phyloP scores from a whole-genome alignment of 53 echinoderm and acorn worm species.

The Arbacia lixula region DNA sequence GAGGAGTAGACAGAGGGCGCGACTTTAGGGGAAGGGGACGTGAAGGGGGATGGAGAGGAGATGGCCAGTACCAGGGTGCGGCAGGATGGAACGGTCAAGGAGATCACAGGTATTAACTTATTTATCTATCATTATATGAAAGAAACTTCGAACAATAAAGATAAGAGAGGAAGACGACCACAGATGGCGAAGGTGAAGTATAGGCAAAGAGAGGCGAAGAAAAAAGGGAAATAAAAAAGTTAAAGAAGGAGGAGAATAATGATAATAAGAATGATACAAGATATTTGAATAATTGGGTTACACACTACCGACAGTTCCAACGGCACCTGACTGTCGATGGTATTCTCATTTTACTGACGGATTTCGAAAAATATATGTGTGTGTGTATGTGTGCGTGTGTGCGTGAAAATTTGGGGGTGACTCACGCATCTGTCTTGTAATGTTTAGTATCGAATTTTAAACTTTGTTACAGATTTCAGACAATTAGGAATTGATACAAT shows the following conservation, averaged over 20 bases:
- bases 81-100: background rate
- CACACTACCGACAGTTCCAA: no score
- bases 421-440: no score
- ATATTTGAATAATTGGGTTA: no score
- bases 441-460: no score
- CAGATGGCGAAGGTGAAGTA: background rate
- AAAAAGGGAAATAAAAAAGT: background rate
- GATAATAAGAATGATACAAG: background rate
- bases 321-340: no score
- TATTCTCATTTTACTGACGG: background rate
- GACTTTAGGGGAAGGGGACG: background rate
- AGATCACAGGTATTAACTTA: background rate
- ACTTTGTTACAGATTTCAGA: no score
- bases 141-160: no score
- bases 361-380: background rate
- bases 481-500: no score
- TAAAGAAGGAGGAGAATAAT: background rate
- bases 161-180: background rate
- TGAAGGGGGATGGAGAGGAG: constrained; percentile 7
- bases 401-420: no score
- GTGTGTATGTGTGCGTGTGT: background rate
- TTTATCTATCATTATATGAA: no score
- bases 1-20: constrained; percentile 19
- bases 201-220: background rate
- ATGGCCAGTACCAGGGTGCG: background rate